phyloP scores from a whole-genome alignment of 2,797 vertebrate species.

The Glyptemys insculpta region DNA sequence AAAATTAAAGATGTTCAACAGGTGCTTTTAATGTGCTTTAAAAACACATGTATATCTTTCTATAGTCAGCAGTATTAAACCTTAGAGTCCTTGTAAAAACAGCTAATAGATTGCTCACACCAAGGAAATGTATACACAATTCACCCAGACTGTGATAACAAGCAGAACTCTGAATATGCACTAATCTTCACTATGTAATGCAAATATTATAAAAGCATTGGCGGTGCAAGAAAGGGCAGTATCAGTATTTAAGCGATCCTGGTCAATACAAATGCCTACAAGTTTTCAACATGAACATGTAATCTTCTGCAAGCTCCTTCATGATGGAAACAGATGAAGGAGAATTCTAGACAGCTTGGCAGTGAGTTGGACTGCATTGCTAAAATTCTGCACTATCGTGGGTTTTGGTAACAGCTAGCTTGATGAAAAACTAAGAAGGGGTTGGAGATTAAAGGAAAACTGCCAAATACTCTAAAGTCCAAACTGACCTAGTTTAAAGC shows the following conservation, averaged over 20 bases:
- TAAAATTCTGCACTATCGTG: background rate
- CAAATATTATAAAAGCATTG: background rate
- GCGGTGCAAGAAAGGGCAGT: background rate
- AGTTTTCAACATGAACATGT: background rate
- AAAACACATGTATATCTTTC: background rate
- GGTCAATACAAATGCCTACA: background rate
- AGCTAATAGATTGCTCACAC: background rate
- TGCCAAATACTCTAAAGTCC: background rate
- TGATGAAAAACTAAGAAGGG: background rate
- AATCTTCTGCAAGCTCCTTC: background rate
- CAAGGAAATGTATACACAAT: background rate
- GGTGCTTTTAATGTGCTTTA: background rate
- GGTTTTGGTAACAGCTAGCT: background rate
- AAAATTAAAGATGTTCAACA: conserved; percentile 8
- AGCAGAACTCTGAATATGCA: no score
- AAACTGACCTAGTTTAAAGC: background rate
- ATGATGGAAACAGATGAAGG: background rate
- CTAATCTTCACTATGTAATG: no score
- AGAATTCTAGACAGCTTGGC: background rate
- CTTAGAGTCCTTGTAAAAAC: conserved; percentile 5
- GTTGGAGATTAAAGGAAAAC: conserved; percentile 9
- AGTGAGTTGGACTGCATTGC: background rate
- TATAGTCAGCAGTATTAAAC: background rate
- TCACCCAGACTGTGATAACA: no score
- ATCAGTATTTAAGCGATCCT: background rate